Base-by-base conservation (phyloP, 2,888 invertebrate genomes). In the Branchipolynoe longqiensis region DNA sequence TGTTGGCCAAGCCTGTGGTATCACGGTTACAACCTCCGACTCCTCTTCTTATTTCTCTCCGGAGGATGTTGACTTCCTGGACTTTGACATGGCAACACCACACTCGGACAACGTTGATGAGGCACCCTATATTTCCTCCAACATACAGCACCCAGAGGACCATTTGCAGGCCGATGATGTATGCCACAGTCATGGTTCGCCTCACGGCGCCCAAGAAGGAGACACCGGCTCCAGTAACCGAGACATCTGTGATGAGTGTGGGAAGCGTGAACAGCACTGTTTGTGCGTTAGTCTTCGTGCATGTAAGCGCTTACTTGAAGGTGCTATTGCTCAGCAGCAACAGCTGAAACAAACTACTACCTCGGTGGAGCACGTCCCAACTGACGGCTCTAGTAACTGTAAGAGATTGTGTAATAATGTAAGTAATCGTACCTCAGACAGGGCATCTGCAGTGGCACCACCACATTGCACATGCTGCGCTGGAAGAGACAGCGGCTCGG, bases 1-100 rank as follows among this genome's bases (percentile, higher is more conserved):
- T 14, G 78, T 41, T 3, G 48, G 78, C n/a, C 2, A 8, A 48
- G 25, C 41, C 6, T 78, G 78, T 41, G 78, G 78, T 28, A 41
- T 78, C 78, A 78, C 78, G 0, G 78, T 78, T 25, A 78, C 78
- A 6, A n/a, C n/a, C n/a, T 78, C 78, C 25, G 78, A 78, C 78
- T 78, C 78, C 48, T 78, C 78, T 48, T 78, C 78, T 4, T 78
- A 78, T 48, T 82, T 82, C 58, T 82, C 56, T 14, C 56, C 58
- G 4, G 82, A 82, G 28, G 58, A 82, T 28, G 82, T 58, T 0
- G 82, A 82, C 56, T 82, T 54, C 82, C 0, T 82, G 56, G 58
- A 82, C 54, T 58, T 82, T 58, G 82, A 82, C 36, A 82, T 82
- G 82, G 78, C 48, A 25, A 78, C 48, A 22, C 78, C 78, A 28